Conservation (phyloP, 2,888 invertebrate genomes). For the Drosophila subquinaria region DNA sequence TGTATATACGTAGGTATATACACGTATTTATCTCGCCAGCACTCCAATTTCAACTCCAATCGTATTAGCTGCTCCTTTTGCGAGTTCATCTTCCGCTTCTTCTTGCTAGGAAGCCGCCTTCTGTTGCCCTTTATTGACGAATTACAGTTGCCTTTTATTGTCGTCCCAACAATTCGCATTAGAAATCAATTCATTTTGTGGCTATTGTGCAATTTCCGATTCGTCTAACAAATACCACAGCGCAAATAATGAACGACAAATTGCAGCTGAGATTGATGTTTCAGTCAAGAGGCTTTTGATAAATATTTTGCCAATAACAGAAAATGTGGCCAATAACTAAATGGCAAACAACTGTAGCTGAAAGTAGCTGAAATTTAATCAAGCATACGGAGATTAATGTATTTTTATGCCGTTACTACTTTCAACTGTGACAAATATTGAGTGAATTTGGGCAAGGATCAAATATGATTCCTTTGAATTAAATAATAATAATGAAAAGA, state of each 20-base stretch:
- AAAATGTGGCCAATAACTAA: constrained; percentile 40
- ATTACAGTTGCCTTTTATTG: constrained; percentile 21
- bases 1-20: background rate
- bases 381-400: constrained; percentile 17
- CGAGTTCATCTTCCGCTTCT: background rate
- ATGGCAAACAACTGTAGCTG: constrained; percentile 17
- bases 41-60: constrained; percentile 11
- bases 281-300: constrained; percentile 45
- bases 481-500: background rate
- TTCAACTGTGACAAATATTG: constrained; percentile 5
- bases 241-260: constrained; percentile 69
- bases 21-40: background rate
- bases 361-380: constrained; percentile 25
- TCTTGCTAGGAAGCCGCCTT: constrained; percentile 7
- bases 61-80: constrained; percentile 13
- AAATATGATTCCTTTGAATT: background rate
- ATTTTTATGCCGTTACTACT: background rate
- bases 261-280: constrained; percentile 68
- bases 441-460: background rate
- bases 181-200: constrained; percentile 76
- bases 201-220: constrained; percentile 75
- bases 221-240: constrained; percentile 42
- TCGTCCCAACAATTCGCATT: constrained; percentile 54
- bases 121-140: constrained; percentile 2
- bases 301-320: constrained; percentile 47